Percentiles rank a stretch among this genome's conserved stretches.
Evolutionary conservation across 2,888 invertebrate species (phyloP).

Genomic region (Griposia aprilina): DNA sequence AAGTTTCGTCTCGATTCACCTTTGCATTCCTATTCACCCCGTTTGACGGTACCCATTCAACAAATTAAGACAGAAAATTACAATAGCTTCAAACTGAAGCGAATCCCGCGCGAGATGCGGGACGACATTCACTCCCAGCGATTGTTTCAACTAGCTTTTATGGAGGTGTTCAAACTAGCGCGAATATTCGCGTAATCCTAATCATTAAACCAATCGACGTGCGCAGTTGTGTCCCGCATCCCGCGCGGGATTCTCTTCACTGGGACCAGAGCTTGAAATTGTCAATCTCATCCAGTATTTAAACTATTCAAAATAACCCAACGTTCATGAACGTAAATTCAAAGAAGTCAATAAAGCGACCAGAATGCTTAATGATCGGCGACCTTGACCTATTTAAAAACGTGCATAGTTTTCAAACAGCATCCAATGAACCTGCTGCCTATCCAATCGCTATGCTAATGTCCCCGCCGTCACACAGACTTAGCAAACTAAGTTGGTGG

Average conservation of each 20-base stretch:
- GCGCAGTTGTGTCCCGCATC: not conserved
- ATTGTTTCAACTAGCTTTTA: too few relatives aligned
- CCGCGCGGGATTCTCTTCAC: not conserved
- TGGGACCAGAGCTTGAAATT: not conserved
- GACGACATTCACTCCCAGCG: too few relatives aligned
- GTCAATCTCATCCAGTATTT: not conserved
- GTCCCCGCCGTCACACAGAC: conserved; percentile 11
- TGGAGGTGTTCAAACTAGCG: too few relatives aligned
- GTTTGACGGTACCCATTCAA: too few relatives aligned
- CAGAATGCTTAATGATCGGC: not conserved
- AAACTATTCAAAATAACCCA: not conserved
- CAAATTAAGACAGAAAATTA: too few relatives aligned
- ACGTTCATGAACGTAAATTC: not conserved
- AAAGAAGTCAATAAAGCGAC: not conserved
- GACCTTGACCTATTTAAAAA: conserved; percentile 13
- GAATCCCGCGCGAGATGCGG: too few relatives aligned
- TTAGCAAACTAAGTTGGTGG: conserved; percentile 51
- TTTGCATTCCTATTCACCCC: too few relatives aligned
- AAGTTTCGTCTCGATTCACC: too few relatives aligned
- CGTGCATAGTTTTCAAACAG: conserved; percentile 9
- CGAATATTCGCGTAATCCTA: not conserved
- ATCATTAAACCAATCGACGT: not conserved
- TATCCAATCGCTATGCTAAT: conserved; percentile 59
- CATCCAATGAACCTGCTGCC: conserved; percentile 1
- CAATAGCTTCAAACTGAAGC: too few relatives aligned